Conservation (phyloP, 64 coral and sea anemone genomes). For the Platygyra sinensis region DNA sequence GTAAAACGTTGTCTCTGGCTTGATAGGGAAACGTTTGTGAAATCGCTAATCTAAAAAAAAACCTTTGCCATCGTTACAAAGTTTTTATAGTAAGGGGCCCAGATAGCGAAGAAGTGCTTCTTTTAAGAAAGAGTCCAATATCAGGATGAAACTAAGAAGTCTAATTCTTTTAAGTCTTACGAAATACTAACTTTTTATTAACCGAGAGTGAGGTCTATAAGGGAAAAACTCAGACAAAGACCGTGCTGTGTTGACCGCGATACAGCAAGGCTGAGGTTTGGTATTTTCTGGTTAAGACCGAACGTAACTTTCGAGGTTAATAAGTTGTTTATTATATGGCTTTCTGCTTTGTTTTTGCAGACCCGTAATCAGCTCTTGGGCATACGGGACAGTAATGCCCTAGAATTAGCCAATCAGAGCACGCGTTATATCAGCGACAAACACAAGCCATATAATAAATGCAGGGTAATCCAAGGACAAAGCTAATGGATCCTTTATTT, state of each 20-base stretch:
- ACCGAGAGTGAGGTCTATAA: too few relatives aligned
- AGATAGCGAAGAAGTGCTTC: slow-evolving; percentile 5
- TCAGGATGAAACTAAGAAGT: background rate
- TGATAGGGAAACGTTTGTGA: slow-evolving; percentile 50
- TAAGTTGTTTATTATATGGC: too few relatives aligned
- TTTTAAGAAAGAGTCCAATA: background rate
- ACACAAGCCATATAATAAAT: background rate
- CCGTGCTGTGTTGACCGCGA: too few relatives aligned
- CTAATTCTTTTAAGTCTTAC: background rate
- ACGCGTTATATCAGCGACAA: too few relatives aligned
- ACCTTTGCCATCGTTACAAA: background rate
- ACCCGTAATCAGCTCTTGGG: too few relatives aligned
- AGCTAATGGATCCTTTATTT: background rate
- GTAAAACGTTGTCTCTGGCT: slow-evolving; percentile 53
- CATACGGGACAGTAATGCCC: too few relatives aligned
- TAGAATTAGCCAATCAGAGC: too few relatives aligned
- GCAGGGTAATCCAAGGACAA: background rate
- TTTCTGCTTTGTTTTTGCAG: too few relatives aligned
- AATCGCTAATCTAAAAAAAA: background rate
- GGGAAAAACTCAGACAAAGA: too few relatives aligned
- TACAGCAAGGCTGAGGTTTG: too few relatives aligned
- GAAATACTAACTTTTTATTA: background rate
- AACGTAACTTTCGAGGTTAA: too few relatives aligned
- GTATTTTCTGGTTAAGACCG: too few relatives aligned
- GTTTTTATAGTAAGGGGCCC: background rate